These are phyloP conservation scores for Phalacrocorax pelagicus DNA, from an alignment of 2,113 vertebrate species.

Conservation along the genomic window DNA sequence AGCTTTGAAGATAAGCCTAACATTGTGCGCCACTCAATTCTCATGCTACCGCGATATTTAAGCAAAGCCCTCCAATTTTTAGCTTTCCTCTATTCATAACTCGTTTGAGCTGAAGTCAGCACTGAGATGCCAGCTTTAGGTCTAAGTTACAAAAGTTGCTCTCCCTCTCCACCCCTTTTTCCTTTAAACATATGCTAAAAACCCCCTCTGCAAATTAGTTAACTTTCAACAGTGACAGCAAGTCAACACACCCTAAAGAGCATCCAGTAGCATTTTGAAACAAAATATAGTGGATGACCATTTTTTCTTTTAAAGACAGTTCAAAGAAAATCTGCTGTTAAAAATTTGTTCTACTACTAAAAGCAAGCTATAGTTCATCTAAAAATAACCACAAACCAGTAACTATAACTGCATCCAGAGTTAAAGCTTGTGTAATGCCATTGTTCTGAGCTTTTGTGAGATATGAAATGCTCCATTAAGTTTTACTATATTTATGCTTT, in stretches of 20 bases:
- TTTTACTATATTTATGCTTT: slow-evolving; percentile 66
- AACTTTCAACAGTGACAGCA: background rate
- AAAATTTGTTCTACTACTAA: background rate
- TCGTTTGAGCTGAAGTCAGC: background rate
- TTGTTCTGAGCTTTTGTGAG: slow-evolving; percentile 30
- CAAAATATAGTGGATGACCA: background rate
- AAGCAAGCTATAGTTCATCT: background rate
- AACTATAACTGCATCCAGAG: background rate
- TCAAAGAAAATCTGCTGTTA: background rate
- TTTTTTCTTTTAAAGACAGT: background rate
- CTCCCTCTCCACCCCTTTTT: background rate
- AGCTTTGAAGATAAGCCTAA: background rate
- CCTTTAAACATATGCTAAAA: background rate
- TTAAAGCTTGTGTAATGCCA: background rate
- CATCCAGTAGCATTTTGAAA: background rate
- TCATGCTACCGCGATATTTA: background rate
- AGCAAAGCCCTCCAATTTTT: background rate
- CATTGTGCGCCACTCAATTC: background rate
- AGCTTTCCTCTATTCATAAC: background rate
- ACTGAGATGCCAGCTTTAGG: background rate
- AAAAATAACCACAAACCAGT: slow-evolving; percentile 42
- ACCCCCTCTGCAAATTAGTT: background rate
- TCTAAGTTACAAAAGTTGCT: background rate
- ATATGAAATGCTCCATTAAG: slow-evolving; percentile 50
- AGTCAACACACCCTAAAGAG: background rate